These are phyloP conservation scores for Toxotes chatareus DNA, from an alignment of 2,113 vertebrate genomes.

Conservation along the genomic window DNA sequence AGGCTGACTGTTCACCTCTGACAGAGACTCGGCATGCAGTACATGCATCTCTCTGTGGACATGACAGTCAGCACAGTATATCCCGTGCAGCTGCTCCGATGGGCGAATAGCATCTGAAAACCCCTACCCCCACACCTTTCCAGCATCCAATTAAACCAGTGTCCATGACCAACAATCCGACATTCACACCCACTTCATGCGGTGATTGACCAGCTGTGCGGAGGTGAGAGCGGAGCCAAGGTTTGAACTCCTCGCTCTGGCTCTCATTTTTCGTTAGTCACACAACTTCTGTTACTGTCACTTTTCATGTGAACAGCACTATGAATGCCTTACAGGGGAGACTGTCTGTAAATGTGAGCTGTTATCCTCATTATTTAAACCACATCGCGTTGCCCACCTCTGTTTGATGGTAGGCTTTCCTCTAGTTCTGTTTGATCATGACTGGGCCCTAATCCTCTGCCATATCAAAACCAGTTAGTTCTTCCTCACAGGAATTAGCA, in stretches of 20 bases:
- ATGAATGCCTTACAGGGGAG: background rate
- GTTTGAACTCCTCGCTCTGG: background rate
- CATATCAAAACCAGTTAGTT: background rate
- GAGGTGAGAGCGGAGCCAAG: background rate
- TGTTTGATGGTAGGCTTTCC: conserved; percentile 1
- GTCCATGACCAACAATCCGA: background rate
- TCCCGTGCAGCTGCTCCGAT: conserved; percentile 33
- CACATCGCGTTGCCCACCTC: background rate
- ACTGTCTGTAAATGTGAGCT: background rate
- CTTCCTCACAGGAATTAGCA: background rate
- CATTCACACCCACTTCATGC: background rate
- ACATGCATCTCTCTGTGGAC: conserved; percentile 30
- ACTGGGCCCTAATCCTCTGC: background rate
- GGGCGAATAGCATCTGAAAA: background rate
- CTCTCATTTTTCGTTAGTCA: background rate
- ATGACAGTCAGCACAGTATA: conserved; percentile 30
- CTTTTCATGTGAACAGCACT: background rate
- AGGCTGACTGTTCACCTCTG: background rate
- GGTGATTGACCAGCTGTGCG: background rate
- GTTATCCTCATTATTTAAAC: conserved; percentile 7
- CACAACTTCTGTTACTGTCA: conserved; percentile 2
- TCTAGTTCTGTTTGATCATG: background rate
- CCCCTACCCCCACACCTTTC: background rate
- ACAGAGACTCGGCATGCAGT: background rate
- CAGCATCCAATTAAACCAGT: background rate